Evolutionary conservation across 92 coral and sea anemone species (phyloP), one percentile per base, ranked within the genome.

Genomic region (Parazoanthus atlanticus): DNA sequence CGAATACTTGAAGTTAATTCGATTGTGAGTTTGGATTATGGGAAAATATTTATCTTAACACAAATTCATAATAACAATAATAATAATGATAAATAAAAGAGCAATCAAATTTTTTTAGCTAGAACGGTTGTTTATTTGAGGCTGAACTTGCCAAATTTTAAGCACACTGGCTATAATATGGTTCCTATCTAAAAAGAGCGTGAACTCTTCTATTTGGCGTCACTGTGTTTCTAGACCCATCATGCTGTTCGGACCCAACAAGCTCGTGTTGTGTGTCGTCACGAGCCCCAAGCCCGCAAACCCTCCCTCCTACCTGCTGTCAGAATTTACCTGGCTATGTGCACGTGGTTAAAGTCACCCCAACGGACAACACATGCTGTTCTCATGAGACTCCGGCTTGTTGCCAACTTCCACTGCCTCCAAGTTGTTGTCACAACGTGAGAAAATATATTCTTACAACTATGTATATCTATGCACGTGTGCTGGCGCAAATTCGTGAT

Each of bases 191-290:
- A 38, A 2, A 5, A 38, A n/a, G n/a, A n/a, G n/a, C n/a, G n/a
- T n/a, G n/a, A n/a, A n/a, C n/a, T n/a, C n/a, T n/a, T 15, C 8
- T 7, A 26, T 38, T 74, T 74, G 23, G 54, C 10, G 6, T 77
- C 33, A 2, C 52, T 78, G 34, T n/a, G 23, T 6, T 47, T 43
- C 29, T 23, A 79, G 83, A 79, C n/a, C 66, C 83, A 47, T 28
- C 83, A 23, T 79, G 83, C 33, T 79, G 83, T 49, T 49, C 83
- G 8, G 83, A 79, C 28, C 83, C 83, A 79, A 47, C 83, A 79
- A 79, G 83, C 66, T 12, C 83, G 19, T 79, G 83, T 28, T 79
- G 83, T 17, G 38, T 25, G 66, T 28, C 83, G 6, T 28, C 83
- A 49, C 66, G 28, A 79, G 17, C 79, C 28, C 11, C 79, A 32